phyloP scores from a whole-genome alignment of 2,888 invertebrate species.

The Agrotis clavis region DNA sequence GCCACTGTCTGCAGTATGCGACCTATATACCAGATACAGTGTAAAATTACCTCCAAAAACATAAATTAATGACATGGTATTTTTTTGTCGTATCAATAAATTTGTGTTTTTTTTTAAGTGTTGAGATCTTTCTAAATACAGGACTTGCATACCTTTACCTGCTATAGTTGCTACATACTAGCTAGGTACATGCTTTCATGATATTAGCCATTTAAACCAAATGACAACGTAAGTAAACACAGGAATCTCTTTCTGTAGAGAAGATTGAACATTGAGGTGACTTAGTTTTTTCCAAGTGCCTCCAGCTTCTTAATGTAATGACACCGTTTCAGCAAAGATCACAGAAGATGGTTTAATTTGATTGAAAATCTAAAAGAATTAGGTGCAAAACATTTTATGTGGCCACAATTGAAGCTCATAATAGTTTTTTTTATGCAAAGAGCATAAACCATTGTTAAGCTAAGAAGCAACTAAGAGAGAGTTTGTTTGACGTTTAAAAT shows the following conservation, averaged over 20 bases:
- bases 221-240: slow-evolving; percentile 13
- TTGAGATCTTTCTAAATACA: background rate
- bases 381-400: background rate
- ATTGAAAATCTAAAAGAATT: background rate
- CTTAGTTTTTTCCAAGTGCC: background rate
- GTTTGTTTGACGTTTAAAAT: slow-evolving; percentile 58
- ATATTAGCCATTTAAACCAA: background rate
- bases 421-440: slow-evolving; percentile 42
- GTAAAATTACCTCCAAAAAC: background rate
- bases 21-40: too few relatives aligned
- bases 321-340: background rate
- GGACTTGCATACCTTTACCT: background rate
- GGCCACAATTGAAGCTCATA: slow-evolving; percentile 12
- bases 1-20: too few relatives aligned
- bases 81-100: slow-evolving; percentile 4
- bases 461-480: slow-evolving; percentile 69
- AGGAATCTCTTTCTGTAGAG: background rate
- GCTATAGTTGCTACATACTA: too few relatives aligned
- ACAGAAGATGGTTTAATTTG: background rate
- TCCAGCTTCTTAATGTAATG: background rate
- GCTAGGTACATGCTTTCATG: background rate
- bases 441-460: slow-evolving; percentile 59
- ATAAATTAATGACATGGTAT: background rate
- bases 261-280: background rate
- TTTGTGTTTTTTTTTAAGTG: background rate